Evolutionary conservation across 2,888 invertebrate genomes (phyloP).

Genomic region (Torymus texanus): DNA sequence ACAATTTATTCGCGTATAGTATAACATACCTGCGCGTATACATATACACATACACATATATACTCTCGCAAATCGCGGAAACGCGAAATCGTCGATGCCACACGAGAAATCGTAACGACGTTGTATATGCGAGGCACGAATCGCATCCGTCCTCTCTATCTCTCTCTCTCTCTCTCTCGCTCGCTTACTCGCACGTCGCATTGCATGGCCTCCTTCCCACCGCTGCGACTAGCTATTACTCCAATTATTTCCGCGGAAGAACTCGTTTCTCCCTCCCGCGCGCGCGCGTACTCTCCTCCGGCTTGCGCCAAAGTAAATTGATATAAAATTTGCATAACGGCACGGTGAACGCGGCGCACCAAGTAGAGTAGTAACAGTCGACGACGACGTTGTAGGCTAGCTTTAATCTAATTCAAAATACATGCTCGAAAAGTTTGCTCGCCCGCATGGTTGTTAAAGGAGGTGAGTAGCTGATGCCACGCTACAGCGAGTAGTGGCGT

Average conservation of each 20-base stretch:
- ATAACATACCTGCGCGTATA: too few relatives aligned
- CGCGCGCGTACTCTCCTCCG: too few relatives aligned
- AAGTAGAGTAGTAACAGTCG: too few relatives aligned
- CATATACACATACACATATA: too few relatives aligned
- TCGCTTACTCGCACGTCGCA: not conserved
- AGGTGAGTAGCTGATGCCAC: not conserved
- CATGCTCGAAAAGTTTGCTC: conserved; percentile 10
- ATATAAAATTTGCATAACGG: conserved; percentile 39
- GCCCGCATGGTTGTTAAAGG: not conserved
- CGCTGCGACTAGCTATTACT: conserved; percentile 9
- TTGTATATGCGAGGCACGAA: conserved; percentile 17
- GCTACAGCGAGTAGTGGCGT: not conserved
- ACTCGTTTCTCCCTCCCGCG: conserved; percentile 8
- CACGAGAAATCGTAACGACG: conserved; percentile 25
- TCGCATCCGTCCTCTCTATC: too few relatives aligned
- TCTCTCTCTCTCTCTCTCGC: too few relatives aligned
- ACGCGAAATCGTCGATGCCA: conserved; percentile 9
- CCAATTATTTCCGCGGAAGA: conserved; percentile 34
- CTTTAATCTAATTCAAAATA: conserved; percentile 19
- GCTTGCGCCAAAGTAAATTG: conserved; percentile 31
- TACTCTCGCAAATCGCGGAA: conserved; percentile 5
- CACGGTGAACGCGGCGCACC: too few relatives aligned
- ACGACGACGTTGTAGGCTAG: too few relatives aligned
- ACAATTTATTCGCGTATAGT: too few relatives aligned
- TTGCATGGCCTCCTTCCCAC: not conserved